Evolutionary conservation across 2,888 invertebrate genomes (phyloP), one percentile per base, ranked within the genome.

Genomic region (Sarcophaga caerulescens): DNA sequence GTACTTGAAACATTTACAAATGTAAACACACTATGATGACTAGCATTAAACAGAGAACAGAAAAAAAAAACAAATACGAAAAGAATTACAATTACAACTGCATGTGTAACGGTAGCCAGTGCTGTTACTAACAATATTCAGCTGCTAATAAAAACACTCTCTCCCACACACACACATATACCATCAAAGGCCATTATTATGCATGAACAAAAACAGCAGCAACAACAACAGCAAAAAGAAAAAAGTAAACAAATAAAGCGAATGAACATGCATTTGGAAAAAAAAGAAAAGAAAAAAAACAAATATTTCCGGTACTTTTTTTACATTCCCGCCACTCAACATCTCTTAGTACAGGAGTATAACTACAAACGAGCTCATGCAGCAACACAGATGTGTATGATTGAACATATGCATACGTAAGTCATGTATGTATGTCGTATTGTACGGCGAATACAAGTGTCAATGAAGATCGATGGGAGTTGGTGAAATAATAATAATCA

Each of bases 391-490:
- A 21, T 10, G 75, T 5, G 19, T 4, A 14, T 19, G 8, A 17
- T 23, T 69, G n/a, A 14, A 47, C 62, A 75, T n/a, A n/a, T 11
- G 23, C 52, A 21, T 45, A 81, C 75, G 81, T 62, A 47, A 69
- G 35, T 35, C 35, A 25, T 35, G 35, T 25, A 6, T 25, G 25
- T 35, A 6, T 6, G 35, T 6, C 5, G 35, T 10, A 35, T 35
- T 35, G 35, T 75, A 45, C 6, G 35, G 35, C 35, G 57, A 75
- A 44, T 74, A 74, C 73, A 73, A 80, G 76, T 85, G 85, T 75
- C 83, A 85, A 83, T 85, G 77, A 86, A 86, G 85, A 86, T 86
- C 83, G 85, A 86, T 86, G 80, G 81, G 80, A 85, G 77, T 81
- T 85, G 63, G 25, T 71, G 19, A 74, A 75, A 71, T 71, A 79